Base-by-base conservation (phyloP, 2,888 invertebrate genomes). In the Crioceris asparagi region DNA sequence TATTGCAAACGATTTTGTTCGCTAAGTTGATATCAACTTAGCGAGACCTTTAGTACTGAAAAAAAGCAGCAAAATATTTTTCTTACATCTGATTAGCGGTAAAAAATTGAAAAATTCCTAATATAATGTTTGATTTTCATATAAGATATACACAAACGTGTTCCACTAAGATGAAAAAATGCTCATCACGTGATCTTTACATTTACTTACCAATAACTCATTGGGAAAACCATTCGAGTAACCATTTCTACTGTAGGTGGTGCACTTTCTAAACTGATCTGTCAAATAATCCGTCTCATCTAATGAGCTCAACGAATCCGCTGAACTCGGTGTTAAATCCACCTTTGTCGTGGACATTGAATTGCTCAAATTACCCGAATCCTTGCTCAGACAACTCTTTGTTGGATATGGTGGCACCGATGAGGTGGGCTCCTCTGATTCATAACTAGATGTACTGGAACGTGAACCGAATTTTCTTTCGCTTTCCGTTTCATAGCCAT, bases 261-360 rank as follows among this genome's bases (percentile, higher is more conserved):
- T 47, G 35, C 62, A 62, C 46, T 61, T 63, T 37, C 55, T 52
- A 46, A 64, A 57, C 41, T 59, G 58, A 40, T 62, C 58, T 12
- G 57, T 53, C 21, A 62, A 43, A 47, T 54, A 64, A 51, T 65
- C 65, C 4, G 62, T 60, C 39, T 66, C 66, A 43, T 66, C 66
- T 32, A 65, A 51, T 5, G 65, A 65, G 48, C 64, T 63, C 26
- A 66, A 40, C 30, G 64, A 64, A 48, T 65, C 65, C 5, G 58
- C 59, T 3, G 63, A 64, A 46, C 64, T 66, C 26, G 57, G 62
- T 17, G 62, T 62, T 34, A 57, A 62, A 42, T 60, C 63, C 17
- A 55, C 58, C 48, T 63, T 63, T 17, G 54, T 60, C 11, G 59
- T 57, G 6, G 59, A 59, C 14, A 56, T 50, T 17, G 62, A 61